These are phyloP conservation scores for Gila orcuttii DNA, from an alignment of 2,113 vertebrate genomes.

Conservation along the genomic window DNA sequence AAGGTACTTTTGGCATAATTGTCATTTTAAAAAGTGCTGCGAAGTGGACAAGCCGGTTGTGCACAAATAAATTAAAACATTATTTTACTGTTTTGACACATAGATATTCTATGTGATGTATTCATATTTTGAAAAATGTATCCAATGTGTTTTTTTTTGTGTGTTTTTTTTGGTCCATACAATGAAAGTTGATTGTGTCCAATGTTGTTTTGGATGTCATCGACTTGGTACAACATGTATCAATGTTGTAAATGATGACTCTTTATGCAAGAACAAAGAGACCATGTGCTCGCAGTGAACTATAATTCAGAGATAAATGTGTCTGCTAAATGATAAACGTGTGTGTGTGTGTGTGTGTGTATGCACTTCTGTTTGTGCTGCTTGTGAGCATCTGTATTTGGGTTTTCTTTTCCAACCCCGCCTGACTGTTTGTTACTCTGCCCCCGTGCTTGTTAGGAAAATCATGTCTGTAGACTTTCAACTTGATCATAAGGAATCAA, in stretches of 20 bases:
- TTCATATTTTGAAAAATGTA: no score
- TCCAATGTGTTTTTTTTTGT: no score
- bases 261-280: background rate
- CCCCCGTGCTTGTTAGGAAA: conserved; percentile 2
- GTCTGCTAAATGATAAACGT: background rate
- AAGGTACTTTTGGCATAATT: conserved; percentile 2
- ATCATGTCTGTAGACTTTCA: conserved; percentile 5
- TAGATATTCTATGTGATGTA: background rate
- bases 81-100: background rate
- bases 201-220: background rate
- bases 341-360: background rate
- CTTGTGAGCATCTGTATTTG: conserved; percentile 33
- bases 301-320: background rate
- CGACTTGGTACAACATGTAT: background rate
- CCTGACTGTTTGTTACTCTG: conserved; percentile 14
- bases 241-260: no score
- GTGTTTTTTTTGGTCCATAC: no score
- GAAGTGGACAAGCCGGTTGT: background rate
- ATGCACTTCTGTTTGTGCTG: background rate
- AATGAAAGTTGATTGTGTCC: no score
- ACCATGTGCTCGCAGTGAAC: background rate
- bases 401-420: background rate
- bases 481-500: conserved; percentile 30
- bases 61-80: background rate
- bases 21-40: background rate